These are phyloP conservation scores for Drosophila kambysellisi DNA, from an alignment of 2,888 invertebrate genomes.

Conservation along the genomic window DNA sequence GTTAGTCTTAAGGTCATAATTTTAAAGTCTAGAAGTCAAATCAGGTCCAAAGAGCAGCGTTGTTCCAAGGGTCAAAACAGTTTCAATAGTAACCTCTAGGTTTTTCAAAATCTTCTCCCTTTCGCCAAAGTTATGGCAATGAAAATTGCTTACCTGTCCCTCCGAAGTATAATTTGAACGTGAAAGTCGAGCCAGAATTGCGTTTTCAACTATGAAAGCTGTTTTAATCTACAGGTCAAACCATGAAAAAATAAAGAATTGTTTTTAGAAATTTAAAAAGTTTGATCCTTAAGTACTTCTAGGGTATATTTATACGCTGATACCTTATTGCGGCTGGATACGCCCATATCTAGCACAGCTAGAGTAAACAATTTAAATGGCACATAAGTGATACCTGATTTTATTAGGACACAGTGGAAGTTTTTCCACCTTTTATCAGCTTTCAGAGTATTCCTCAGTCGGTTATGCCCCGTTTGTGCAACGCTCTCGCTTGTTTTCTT, in stretches of 20 bases:
- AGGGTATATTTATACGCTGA: neutral
- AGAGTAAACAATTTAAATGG: neutral
- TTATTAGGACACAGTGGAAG: neutral
- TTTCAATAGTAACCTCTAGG: neutral
- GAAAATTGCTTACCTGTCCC: no score
- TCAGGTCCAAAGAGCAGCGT: no score
- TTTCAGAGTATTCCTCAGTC: neutral
- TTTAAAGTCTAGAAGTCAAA: no score
- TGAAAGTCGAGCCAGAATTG: neutral
- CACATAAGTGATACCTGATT: neutral
- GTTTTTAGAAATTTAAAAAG: neutral
- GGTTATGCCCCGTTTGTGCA: neutral
- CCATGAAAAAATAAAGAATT: no score
- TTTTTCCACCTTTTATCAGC: neutral
- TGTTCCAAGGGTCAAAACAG: no score
- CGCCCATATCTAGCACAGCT: no score
- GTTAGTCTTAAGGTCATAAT: neutral
- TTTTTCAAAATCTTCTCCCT: neutral
- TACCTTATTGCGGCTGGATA: neutral
- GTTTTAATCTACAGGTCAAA: neutral
- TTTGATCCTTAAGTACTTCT: neutral
- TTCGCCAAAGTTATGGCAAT: neutral
- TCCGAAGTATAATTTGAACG: neutral
- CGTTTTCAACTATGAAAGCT: neutral
- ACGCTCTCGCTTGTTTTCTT: neutral